phyloP scores from a whole-genome alignment of 2,888 invertebrate genomes.

The Laspeyria flexula region DNA sequence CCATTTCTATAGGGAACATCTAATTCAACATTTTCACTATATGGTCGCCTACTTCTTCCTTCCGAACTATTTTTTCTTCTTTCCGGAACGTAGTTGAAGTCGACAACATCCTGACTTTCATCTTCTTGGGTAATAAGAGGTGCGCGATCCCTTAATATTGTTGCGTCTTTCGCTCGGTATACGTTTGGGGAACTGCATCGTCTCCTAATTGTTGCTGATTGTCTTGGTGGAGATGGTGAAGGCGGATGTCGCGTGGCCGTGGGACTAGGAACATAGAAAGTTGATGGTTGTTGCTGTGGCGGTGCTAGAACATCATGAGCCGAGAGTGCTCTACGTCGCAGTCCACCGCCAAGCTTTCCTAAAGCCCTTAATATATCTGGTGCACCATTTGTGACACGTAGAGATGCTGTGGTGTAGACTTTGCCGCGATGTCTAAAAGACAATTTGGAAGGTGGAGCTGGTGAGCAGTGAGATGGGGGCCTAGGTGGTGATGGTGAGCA shows the following conservation, averaged over 20 bases:
- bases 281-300: slow-evolving; percentile 85
- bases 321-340: slow-evolving; percentile 88
- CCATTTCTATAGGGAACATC: slow-evolving; percentile 76
- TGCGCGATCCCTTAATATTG: slow-evolving; percentile 62
- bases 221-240: slow-evolving; percentile 74
- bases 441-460: slow-evolving; percentile 78
- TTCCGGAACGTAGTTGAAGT: slow-evolving; percentile 68
- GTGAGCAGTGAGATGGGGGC: slow-evolving; percentile 79
- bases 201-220: slow-evolving; percentile 68
- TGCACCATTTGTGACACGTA: slow-evolving; percentile 85
- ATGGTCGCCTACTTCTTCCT: slow-evolving; percentile 70
- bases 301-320: slow-evolving; percentile 89
- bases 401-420: slow-evolving; percentile 81
- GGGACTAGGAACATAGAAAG: slow-evolving; percentile 90
- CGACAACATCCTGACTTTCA: slow-evolving; percentile 75
- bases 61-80: slow-evolving; percentile 68
- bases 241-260: slow-evolving; percentile 77
- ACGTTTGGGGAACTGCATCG: slow-evolving; percentile 82
- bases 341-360: slow-evolving; percentile 89
- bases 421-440: slow-evolving; percentile 82
- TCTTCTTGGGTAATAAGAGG: slow-evolving; percentile 72
- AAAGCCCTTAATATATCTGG: slow-evolving; percentile 89
- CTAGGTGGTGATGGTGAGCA: slow-evolving; percentile 86
- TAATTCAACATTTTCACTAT: slow-evolving; percentile 79
- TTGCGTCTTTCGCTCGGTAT: slow-evolving; percentile 64